Conservation (phyloP, 2,113 vertebrate species). For the Notarius quadriscutis region DNA sequence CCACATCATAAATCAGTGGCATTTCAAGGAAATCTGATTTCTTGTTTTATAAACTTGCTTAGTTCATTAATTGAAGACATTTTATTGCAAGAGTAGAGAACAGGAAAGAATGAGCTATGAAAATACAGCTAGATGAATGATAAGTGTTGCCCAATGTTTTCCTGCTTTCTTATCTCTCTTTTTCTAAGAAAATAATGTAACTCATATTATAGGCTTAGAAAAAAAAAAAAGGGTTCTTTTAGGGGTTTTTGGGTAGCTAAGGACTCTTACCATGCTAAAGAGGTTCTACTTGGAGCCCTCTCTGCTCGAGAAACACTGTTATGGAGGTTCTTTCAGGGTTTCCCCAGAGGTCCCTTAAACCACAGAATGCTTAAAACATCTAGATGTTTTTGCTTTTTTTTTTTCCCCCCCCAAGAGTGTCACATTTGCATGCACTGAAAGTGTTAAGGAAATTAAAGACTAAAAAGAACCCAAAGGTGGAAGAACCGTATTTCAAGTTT, state of each 20-base stretch:
- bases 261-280: neutral
- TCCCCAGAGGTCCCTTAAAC: neutral
- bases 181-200: neutral
- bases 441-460: neutral
- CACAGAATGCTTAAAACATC: neutral
- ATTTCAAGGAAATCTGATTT: neutral
- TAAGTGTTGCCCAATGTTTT: neutral
- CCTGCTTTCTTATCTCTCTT: neutral
- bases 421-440: conserved; percentile 5
- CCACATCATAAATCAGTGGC: neutral
- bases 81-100: conserved; percentile 1
- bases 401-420: neutral
- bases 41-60: neutral
- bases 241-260: neutral
- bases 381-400: neutral
- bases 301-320: neutral
- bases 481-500: conserved; percentile 15
- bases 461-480: neutral
- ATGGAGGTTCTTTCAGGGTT: neutral
- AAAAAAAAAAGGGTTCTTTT: neutral
- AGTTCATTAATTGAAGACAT: neutral
- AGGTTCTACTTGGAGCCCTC: neutral
- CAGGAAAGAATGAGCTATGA: neutral
- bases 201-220: neutral
- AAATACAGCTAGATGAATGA: neutral